Conservation (phyloP, 2,797 vertebrate species). For the Muscicapa comitata region DNA sequence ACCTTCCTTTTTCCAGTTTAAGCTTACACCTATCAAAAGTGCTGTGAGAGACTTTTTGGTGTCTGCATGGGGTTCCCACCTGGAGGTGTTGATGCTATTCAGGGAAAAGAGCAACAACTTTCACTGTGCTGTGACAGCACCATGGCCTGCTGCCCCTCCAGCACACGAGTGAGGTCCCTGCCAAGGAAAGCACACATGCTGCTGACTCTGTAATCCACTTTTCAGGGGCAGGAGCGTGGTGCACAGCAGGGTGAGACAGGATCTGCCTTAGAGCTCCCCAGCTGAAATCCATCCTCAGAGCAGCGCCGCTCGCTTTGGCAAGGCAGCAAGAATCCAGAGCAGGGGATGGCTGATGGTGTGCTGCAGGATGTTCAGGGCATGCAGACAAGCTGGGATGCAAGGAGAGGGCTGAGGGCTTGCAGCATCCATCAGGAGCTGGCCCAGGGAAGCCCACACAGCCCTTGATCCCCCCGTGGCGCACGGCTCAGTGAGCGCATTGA, state of each 20-base stretch:
- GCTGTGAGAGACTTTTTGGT: background rate
- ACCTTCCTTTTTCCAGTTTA: background rate
- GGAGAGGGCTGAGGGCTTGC: background rate
- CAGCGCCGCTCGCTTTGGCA: rapidly evolving
- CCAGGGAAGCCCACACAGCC: background rate
- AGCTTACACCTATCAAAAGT: background rate
- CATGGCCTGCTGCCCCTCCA: rapidly evolving
- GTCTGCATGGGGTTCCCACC: background rate
- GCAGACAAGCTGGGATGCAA: background rate
- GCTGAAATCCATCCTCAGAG: background rate
- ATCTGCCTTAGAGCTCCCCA: background rate
- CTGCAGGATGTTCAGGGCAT: background rate
- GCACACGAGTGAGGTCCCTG: background rate
- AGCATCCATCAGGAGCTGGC: background rate
- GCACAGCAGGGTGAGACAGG: background rate
- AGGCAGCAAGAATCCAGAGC: background rate
- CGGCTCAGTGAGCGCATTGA: background rate
- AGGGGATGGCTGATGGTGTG: background rate
- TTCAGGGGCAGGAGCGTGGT: background rate
- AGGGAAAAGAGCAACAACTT: background rate
- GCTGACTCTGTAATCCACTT: background rate
- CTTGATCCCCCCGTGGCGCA: background rate
- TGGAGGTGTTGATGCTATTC: background rate
- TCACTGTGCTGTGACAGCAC: rapidly evolving
- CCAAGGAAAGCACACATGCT: background rate